These are phyloP conservation scores for Pseudanteris insignis DNA, from an alignment of 2,888 invertebrate species.

Conservation along the genomic window DNA sequence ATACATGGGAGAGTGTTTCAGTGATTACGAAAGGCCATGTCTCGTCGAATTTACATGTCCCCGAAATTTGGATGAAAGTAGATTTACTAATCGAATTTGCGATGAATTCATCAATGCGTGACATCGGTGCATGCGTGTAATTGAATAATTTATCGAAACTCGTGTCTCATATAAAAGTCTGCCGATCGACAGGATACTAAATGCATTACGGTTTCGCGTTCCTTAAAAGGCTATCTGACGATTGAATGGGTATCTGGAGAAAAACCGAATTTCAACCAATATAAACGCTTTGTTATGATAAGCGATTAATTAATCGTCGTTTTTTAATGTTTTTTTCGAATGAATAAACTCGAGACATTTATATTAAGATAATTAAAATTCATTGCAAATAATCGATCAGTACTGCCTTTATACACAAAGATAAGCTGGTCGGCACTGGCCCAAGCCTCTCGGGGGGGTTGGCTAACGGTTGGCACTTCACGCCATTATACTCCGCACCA, in stretches of 20 bases:
- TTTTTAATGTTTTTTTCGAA: background rate
- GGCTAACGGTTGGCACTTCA: no score
- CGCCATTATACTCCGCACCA: no score
- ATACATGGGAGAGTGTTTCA: no score
- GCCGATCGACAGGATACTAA: conserved; percentile 23
- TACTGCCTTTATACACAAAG: no score
- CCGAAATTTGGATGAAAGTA: conserved; percentile 11
- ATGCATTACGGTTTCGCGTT: conserved; percentile 16
- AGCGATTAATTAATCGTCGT: conserved; percentile 3
- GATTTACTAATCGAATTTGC: conserved; percentile 9
- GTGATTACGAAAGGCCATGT: background rate
- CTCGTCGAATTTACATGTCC: conserved; percentile 3
- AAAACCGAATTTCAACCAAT: conserved; percentile 1
- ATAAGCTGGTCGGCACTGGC: no score
- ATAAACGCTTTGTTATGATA: conserved; percentile 10
- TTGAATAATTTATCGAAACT: conserved; percentile 29
- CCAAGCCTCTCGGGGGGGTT: no score
- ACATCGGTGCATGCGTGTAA: conserved; percentile 23
- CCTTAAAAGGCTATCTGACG: conserved; percentile 28
- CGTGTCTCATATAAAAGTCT: conserved; percentile 21
- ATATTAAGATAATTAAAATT: no score
- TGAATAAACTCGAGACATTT: no score
- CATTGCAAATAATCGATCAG: no score
- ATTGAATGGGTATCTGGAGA: conserved; percentile 17
- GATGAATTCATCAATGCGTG: conserved; percentile 15